Base-by-base conservation (phyloP, 2,888 invertebrate genomes). In the Andrena camellia region DNA sequence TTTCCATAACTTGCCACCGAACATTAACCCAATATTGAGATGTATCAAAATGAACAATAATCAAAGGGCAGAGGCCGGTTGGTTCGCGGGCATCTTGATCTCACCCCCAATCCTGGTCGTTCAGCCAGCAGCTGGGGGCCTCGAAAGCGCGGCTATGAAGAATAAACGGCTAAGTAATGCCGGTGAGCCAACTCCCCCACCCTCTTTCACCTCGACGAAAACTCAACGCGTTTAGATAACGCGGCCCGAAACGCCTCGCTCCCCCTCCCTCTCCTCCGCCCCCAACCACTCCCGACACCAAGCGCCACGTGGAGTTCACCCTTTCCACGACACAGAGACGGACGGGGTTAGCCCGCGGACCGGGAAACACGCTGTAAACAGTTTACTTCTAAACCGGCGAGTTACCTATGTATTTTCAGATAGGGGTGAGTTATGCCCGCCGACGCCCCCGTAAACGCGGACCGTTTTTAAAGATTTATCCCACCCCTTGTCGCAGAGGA, bases 401-500 rank as follows among this genome's bases (percentile, higher is more conserved):
- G 90, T 91, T 91, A 91, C 91, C 90, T 92, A 91, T 91, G 91
- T 91, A 92, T 93, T 93, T 92, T 92, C 86, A 92, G 93, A 93
- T 93, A 93, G 93, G 91, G 91, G 89, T 93, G 91, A 93, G 87
- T 93, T 93, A 93, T 92, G 90, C 88, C 75, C 86, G 78, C 87
- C 84, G 75, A 81, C 87, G 84, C 79, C 82, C 73, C 80, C 64
- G 81, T 85, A 88, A 90, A 88, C 88, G 88, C 86, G 78, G 86
- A 85, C 89, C 91, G 91, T 92, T 93, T 93, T 92, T 91, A 86
- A 91, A 92, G 93, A 93, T 93, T 93, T 93, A 93, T 93, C 90
- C 91, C 73, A 50, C 23, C 77, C 79, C 82, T 79, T 81, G 79
- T 87, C 78, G 81, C 33, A 63, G 70, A 73, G 74, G 74, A 74